These are phyloP conservation scores for Himalopsyche tibetana DNA, from an alignment of 2,888 invertebrate species.

Conservation along the genomic window DNA sequence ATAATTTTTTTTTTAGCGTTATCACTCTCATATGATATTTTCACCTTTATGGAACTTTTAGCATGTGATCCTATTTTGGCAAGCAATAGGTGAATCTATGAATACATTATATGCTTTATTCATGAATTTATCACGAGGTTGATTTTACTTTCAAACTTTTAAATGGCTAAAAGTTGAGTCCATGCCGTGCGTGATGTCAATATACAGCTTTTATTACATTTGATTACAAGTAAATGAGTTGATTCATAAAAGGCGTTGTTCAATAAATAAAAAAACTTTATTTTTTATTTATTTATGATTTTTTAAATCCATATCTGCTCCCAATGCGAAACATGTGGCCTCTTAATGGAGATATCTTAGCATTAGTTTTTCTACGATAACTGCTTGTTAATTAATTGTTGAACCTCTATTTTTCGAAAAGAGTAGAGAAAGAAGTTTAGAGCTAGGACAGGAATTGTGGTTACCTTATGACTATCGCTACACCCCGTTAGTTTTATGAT, in stretches of 20 bases:
- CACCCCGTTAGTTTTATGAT: too few species aligned
- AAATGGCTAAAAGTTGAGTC: slow-evolving; percentile 55
- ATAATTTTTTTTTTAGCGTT: not conserved
- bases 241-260: not conserved
- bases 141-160: slow-evolving; percentile 57
- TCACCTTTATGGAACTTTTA: too few species aligned
- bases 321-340: too few species aligned
- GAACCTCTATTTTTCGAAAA: too few species aligned
- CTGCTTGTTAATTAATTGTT: too few species aligned
- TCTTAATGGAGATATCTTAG: too few species aligned
- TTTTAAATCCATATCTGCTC: too few species aligned
- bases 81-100: slow-evolving; percentile 57
- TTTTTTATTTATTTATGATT: too few species aligned
- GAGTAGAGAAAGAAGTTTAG: too few species aligned
- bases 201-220: slow-evolving; percentile 59
- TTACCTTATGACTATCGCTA: too few species aligned
- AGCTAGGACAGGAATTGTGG: too few species aligned
- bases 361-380: too few species aligned
- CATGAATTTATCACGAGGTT: slow-evolving; percentile 55
- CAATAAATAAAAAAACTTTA: not conserved
- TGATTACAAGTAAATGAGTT: slow-evolving; percentile 46
- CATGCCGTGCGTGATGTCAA: slow-evolving; percentile 61
- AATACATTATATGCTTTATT: slow-evolving; percentile 63
- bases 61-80: slow-evolving; percentile 58
- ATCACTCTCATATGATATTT: not conserved